Conservation (phyloP, 1,140 invertebrate genomes). For the Ceratina japonica region DNA sequence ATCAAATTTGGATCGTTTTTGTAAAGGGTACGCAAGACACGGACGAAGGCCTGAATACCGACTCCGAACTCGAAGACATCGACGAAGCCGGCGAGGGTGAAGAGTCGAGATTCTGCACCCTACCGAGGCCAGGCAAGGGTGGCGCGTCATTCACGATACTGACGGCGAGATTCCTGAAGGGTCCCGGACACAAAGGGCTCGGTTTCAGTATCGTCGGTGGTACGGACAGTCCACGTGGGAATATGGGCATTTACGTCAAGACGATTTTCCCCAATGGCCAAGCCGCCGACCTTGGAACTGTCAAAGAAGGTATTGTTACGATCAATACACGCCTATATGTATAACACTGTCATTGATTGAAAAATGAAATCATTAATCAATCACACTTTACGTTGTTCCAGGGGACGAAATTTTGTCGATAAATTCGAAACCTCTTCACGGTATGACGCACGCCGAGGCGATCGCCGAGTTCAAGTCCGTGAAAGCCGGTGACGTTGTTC, state of each 20-base stretch:
- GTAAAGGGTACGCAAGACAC: constrained; percentile 67
- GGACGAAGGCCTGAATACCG: constrained; percentile 75
- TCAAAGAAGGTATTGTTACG: constrained; percentile 87
- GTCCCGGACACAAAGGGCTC: constrained; percentile 90
- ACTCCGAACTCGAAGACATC: constrained; percentile 76
- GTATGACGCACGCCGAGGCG: constrained; percentile 92
- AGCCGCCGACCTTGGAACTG: constrained; percentile 88
- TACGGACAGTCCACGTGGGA: constrained; percentile 91
- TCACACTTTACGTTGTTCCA: constrained; percentile 73
- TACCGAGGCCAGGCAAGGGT: constrained; percentile 77
- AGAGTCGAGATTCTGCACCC: constrained; percentile 78
- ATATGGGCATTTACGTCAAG: constrained; percentile 95
- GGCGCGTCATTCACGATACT: constrained; percentile 78
- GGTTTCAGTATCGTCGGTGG: constrained; percentile 96
- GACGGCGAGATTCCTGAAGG: constrained; percentile 87
- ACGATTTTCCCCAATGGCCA: constrained; percentile 93
- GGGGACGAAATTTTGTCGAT: constrained; percentile 95
- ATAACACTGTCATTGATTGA: too few relatives aligned
- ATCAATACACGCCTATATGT: too few relatives aligned
- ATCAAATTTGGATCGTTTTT: neutral
- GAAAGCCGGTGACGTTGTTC: constrained; percentile 89
- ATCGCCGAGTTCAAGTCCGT: constrained; percentile 94
- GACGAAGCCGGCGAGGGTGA: constrained; percentile 73
- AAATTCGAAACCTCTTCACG: constrained; percentile 90
- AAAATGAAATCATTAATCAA: too few relatives aligned